Evolutionary conservation across 2,888 invertebrate species (phyloP).

Genomic region (Cremastobaeus sp.): DNA sequence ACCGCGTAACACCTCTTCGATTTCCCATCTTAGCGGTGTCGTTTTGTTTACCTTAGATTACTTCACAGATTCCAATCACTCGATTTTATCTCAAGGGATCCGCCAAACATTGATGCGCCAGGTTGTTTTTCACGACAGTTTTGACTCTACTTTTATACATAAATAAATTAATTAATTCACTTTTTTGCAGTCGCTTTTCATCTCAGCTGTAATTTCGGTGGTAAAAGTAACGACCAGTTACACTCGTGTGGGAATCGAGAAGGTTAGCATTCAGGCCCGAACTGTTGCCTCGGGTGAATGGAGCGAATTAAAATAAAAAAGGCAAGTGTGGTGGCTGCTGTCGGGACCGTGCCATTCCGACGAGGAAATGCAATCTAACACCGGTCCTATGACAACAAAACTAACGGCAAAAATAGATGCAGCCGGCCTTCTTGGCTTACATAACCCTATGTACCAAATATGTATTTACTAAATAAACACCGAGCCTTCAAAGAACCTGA

Average conservation of each 20-base stretch:
- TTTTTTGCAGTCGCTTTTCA: constrained; percentile 14
- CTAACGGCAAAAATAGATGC: constrained; percentile 74
- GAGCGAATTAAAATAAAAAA: constrained; percentile 53
- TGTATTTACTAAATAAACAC: constrained; percentile 78
- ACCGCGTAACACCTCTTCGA: too few relatives aligned
- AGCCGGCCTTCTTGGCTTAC: constrained; percentile 71
- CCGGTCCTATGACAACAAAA: constrained; percentile 77
- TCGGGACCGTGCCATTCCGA: constrained; percentile 32
- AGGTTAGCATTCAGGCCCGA: constrained; percentile 22
- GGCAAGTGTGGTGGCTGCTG: constrained; percentile 17
- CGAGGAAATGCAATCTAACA: constrained; percentile 63
- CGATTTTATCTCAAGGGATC: too few relatives aligned
- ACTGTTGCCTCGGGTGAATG: constrained; percentile 35
- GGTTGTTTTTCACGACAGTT: too few relatives aligned
- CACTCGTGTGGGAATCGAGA: constrained; percentile 10
- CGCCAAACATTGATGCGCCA: too few relatives aligned
- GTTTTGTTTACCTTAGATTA: too few relatives aligned
- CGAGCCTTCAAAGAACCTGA: constrained; percentile 65
- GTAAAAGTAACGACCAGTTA: neutral
- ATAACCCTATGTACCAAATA: constrained; percentile 73
- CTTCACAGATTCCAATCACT: too few relatives aligned
- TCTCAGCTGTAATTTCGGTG: neutral
- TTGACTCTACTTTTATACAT: too few relatives aligned
- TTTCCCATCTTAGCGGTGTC: too few relatives aligned
- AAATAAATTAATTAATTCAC: too few relatives aligned